phyloP scores from a whole-genome alignment of 2,888 invertebrate genomes.

The Acanthosepion esculentum region DNA sequence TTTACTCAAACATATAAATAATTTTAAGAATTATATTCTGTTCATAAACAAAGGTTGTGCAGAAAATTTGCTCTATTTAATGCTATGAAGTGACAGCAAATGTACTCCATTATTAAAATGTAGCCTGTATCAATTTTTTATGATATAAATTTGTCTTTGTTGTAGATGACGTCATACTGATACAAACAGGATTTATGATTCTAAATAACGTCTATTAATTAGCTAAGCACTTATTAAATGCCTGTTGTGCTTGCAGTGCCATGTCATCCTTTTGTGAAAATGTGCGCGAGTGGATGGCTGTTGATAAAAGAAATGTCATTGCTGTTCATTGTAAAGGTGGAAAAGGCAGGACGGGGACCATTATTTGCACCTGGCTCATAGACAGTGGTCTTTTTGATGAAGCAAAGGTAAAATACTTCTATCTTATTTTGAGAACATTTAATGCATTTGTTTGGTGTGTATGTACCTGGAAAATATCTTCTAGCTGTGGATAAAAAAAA shows the following conservation, averaged over 20 bases:
- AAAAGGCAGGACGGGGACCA: conserved; percentile 77
- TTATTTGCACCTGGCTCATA: conserved; percentile 77
- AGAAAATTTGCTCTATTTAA: no score
- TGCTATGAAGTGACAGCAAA: no score
- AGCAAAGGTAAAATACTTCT: conserved; percentile 70
- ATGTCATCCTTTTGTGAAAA: conserved; percentile 75
- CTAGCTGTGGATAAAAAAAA: neutral
- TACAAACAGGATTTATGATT: neutral
- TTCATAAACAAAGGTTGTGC: no score
- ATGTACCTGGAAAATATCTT: neutral
- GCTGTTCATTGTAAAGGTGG: conserved; percentile 78
- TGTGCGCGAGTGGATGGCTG: conserved; percentile 75
- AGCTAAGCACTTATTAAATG: neutral
- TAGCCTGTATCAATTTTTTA: no score
- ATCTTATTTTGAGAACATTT: neutral
- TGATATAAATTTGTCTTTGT: no score
- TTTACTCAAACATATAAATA: no score
- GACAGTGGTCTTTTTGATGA: conserved; percentile 76
- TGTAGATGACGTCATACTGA: no score
- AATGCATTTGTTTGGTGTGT: neutral
- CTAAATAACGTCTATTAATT: neutral
- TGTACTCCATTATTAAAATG: no score
- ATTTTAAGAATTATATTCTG: no score
- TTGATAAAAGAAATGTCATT: conserved; percentile 75
- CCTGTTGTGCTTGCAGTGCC: conserved; percentile 69